Evolutionary conservation across 2,113 vertebrate genomes (phyloP), one percentile per base, ranked within the genome.

Genomic region (Rhabdornis inornatus): DNA sequence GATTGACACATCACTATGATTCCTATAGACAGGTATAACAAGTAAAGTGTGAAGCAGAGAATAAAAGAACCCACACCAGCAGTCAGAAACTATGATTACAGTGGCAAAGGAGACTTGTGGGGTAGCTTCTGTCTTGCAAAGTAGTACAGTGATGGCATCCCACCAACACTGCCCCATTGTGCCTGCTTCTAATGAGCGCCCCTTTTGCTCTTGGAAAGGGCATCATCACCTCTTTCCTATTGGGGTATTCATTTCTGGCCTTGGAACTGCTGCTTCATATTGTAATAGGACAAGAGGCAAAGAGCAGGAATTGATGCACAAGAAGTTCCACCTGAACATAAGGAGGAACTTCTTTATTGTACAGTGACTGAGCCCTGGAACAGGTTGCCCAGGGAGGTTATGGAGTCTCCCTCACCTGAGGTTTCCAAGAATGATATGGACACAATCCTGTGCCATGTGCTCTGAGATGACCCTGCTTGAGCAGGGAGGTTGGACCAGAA

Each of bases 121-220:
- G 28, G 39, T 13, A 53, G 23, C 37, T 68, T 64, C 49, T 52
- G 3, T 30, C 42, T 52, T 33, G 18, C 18, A 6, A 39, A 81
- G 50, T 2, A 3, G 22, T 18, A 35, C 0, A 1, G 17, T 30
- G n/a, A 4, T 15, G 9, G 8, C n/a, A 83, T 88, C 65, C 35
- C 19, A 57, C 4, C 4, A 71, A 47, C 33, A 64, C 25, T 63
- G 13, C 15, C 42, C 37, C 20, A 44, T 7, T 6, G 3, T n/a
- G 15, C 11, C 45, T 37, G 20, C 14, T 21, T 40, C 6, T 42
- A 35, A 23, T 4, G 3, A 70, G 31, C 3, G 2, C 7, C 10
- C 13, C 12, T 75, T 84, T 39, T 64, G 6, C 18, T 63, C 24
- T 28, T 66, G 21, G 12, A 39, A 84, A 59, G 12, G 33, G 13